A percentile compares a stretch with the other conserved stretches of the same genome.
Evolutionary conservation across 2,113 vertebrate species (phyloP).

Genomic region (Ardeotis arabs): DNA sequence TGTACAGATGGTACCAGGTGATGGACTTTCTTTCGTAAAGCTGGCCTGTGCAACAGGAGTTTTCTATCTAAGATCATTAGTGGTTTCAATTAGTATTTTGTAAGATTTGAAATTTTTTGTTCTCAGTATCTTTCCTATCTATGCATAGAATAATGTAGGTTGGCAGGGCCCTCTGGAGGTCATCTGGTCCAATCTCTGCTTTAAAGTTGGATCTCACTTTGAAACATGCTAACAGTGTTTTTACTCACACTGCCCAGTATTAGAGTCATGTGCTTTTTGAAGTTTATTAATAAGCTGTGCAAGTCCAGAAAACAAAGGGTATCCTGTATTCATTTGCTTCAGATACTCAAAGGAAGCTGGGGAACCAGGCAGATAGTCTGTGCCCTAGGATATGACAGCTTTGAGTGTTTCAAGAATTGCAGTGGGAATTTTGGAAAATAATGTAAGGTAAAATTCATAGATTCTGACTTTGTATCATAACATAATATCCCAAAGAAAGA

Average conservation of each 20-base stretch:
- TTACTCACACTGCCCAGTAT: background rate
- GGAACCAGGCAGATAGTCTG: background rate
- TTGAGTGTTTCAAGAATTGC: background rate
- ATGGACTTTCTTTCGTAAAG: background rate
- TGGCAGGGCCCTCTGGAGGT: too few species aligned
- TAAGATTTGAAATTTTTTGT: background rate
- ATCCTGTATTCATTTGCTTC: background rate
- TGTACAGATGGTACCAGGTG: background rate
- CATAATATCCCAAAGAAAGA: background rate
- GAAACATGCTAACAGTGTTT: background rate
- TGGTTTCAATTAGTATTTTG: background rate
- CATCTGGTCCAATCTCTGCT: background rate
- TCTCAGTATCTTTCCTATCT: background rate
- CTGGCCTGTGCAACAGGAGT: background rate
- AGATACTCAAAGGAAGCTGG: background rate
- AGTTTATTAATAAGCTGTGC: background rate
- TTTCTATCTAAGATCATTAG: background rate
- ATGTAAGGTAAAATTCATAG: background rate
- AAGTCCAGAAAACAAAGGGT: background rate
- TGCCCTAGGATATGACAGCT: background rate
- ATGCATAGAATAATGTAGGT: background rate
- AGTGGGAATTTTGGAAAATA: background rate
- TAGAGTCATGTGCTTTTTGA: background rate
- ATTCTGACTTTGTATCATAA: background rate
- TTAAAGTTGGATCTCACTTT: background rate